Conservation (phyloP, 2,888 invertebrate species). For the Thereva nobilitata region DNA sequence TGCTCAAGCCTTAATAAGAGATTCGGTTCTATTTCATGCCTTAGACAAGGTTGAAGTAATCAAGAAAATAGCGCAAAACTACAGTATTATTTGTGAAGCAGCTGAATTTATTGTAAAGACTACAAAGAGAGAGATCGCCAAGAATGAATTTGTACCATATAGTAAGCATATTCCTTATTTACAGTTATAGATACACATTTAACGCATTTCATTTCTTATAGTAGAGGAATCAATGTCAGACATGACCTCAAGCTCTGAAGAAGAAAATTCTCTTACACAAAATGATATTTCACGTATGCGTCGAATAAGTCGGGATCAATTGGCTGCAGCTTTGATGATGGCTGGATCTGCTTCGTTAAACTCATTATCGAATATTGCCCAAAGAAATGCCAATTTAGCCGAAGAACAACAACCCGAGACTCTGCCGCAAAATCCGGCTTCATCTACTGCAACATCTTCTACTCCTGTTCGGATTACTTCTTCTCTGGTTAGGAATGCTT, state of each 20-base stretch:
- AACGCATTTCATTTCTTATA: constrained; percentile 33
- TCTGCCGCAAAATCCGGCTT: constrained; percentile 7
- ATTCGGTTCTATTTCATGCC: constrained; percentile 70
- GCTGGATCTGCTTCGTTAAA: constrained; percentile 53
- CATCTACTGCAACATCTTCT: not conserved
- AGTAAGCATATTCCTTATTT: constrained; percentile 20
- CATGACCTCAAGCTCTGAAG: constrained; percentile 55
- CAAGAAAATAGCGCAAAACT: constrained; percentile 66
- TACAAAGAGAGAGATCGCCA: constrained; percentile 54
- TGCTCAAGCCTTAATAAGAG: constrained; percentile 72
- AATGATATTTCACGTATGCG: constrained; percentile 54
- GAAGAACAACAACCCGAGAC: constrained; percentile 26
- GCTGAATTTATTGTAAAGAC: constrained; percentile 59
- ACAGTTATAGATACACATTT: not conserved
- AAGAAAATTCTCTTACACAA: constrained; percentile 53
- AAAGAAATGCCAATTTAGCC: constrained; percentile 50
- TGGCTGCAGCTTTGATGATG: constrained; percentile 53
- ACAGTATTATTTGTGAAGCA: constrained; percentile 71
- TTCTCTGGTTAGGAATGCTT: constrained; percentile 80
- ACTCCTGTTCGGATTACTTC: constrained; percentile 63
- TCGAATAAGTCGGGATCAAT: constrained; percentile 55
- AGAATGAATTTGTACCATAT: constrained; percentile 44
- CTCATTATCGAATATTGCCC: constrained; percentile 56
- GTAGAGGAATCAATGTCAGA: constrained; percentile 55
- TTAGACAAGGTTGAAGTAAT: constrained; percentile 68